A percentile compares a stretch with the other conserved stretches of the same genome.
Evolutionary conservation across 1,140 invertebrate species (phyloP).

Genomic region (Megalonaias nervosa): DNA sequence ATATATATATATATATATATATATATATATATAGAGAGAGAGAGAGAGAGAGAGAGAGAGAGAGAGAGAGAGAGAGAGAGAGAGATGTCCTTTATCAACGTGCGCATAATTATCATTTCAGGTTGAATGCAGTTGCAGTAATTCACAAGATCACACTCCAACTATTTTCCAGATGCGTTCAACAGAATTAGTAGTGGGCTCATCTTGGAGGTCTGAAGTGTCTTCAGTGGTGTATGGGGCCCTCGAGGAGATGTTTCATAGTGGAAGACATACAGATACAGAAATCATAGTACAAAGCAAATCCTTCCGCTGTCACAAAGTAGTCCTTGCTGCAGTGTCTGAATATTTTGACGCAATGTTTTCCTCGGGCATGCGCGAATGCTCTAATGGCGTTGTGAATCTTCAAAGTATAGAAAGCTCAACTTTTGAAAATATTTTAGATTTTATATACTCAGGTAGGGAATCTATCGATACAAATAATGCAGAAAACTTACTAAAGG

Average conservation of each 20-base stretch:
- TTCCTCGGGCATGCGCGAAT: slow-evolving; percentile 56
- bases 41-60: too few species aligned
- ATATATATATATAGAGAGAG: too few species aligned
- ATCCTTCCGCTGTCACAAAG: slow-evolving; percentile 47
- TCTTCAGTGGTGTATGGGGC: slow-evolving; percentile 25
- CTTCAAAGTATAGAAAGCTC: slow-evolving; percentile 48
- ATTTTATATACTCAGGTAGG: slow-evolving; percentile 55
- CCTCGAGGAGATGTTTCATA: slow-evolving; percentile 31
- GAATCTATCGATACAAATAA: slow-evolving; percentile 53
- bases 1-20: too few species aligned
- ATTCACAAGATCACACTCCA: too few species aligned
- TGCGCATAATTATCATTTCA: too few species aligned
- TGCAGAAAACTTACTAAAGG: slow-evolving; percentile 52
- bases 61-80: too few species aligned
- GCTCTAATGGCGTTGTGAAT: slow-evolving; percentile 46
- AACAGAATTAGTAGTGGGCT: neutral
- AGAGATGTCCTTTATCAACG: too few species aligned
- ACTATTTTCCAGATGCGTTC: too few species aligned
- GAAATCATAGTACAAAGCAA: slow-evolving; percentile 46
- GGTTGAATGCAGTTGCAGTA: too few species aligned
- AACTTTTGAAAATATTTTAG: slow-evolving; percentile 57
- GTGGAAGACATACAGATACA: slow-evolving; percentile 37
- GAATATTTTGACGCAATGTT: slow-evolving; percentile 55
- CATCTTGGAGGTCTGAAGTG: slow-evolving; percentile 16
- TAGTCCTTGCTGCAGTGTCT: slow-evolving; percentile 49